Evolutionary conservation across 2,888 invertebrate species (phyloP).

Genomic region (Callosobruchus maculatus): DNA sequence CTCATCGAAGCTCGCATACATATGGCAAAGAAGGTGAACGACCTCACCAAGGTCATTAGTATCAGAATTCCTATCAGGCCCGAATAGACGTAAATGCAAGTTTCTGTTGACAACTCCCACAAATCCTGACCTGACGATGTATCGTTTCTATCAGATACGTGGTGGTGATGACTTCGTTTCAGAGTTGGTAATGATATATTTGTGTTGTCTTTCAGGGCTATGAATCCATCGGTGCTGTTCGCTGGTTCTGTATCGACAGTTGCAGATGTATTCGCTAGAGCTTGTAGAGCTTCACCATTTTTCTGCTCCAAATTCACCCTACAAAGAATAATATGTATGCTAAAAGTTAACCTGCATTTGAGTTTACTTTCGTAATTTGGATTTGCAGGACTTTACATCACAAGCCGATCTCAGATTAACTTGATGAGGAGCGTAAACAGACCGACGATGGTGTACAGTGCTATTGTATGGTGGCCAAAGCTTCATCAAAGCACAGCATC

Average conservation of each 20-base stretch:
- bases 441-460: too few relatives aligned
- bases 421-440: too few relatives aligned
- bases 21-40: constrained; percentile 66
- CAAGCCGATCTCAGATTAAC: too few relatives aligned
- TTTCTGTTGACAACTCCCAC: constrained; percentile 42
- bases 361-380: too few relatives aligned
- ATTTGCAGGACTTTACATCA: too few relatives aligned
- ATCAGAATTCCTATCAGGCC: constrained; percentile 51
- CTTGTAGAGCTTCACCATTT: constrained; percentile 8
- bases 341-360: too few relatives aligned
- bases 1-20: constrained; percentile 71
- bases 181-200: not conserved
- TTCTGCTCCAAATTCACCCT: constrained; percentile 41
- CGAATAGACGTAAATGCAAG: constrained; percentile 44
- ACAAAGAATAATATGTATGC: constrained; percentile 17
- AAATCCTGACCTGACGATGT: constrained; percentile 20
- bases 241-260: not conserved
- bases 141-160: not conserved
- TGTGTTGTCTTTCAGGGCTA: not conserved
- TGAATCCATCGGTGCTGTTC: not conserved
- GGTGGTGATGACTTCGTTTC: not conserved
- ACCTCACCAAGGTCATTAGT: constrained; percentile 59
- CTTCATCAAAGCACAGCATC: too few relatives aligned
- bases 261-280: not conserved
- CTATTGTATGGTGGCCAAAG: too few relatives aligned